Conservation (phyloP, 2,797 vertebrate genomes). For the Coregonus sp. region DNA sequence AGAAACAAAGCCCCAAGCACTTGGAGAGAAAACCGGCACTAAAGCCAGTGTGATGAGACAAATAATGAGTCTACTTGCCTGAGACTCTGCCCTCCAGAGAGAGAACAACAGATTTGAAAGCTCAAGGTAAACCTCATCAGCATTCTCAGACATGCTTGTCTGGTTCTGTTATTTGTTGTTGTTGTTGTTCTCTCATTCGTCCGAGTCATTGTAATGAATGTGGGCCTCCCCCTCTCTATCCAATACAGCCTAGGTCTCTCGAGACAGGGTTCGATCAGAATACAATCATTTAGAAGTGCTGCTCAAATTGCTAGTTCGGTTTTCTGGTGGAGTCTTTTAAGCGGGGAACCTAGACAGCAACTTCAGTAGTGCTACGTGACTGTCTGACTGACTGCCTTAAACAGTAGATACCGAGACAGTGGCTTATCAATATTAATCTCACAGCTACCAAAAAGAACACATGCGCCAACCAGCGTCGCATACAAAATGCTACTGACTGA, state of each 20-base stretch:
- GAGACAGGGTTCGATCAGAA: slow-evolving; percentile 58
- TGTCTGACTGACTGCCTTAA: slow-evolving; percentile 57
- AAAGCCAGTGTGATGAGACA: not conserved
- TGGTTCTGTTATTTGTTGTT: slow-evolving; percentile 51
- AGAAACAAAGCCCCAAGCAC: slow-evolving; percentile 3
- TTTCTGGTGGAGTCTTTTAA: slow-evolving; percentile 31
- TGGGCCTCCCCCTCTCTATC: slow-evolving; percentile 21
- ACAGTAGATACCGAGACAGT: slow-evolving; percentile 56
- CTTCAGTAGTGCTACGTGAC: slow-evolving; percentile 61
- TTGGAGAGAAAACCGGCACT: not conserved
- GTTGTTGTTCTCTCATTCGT: slow-evolving; percentile 67
- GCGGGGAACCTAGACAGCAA: slow-evolving; percentile 54
- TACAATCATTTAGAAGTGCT: slow-evolving; percentile 57
- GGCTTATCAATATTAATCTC: slow-evolving; percentile 69
- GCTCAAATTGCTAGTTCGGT: slow-evolving; percentile 43
- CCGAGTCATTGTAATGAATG: slow-evolving; percentile 69
- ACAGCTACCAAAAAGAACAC: slow-evolving; percentile 53
- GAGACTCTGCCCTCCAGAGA: slow-evolving; percentile 21
- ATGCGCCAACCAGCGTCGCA: slow-evolving; percentile 48
- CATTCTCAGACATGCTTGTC: slow-evolving; percentile 70
- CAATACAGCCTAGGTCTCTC: slow-evolving; percentile 21
- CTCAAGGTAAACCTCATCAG: slow-evolving; percentile 64
- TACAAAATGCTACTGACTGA: not conserved
- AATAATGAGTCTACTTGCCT: slow-evolving; percentile 14
- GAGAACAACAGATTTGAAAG: not conserved